Evolutionary conservation across 2,113 vertebrate species (phyloP), one percentile per base, ranked within the genome.

Genomic region (Halcyon senegalensis): DNA sequence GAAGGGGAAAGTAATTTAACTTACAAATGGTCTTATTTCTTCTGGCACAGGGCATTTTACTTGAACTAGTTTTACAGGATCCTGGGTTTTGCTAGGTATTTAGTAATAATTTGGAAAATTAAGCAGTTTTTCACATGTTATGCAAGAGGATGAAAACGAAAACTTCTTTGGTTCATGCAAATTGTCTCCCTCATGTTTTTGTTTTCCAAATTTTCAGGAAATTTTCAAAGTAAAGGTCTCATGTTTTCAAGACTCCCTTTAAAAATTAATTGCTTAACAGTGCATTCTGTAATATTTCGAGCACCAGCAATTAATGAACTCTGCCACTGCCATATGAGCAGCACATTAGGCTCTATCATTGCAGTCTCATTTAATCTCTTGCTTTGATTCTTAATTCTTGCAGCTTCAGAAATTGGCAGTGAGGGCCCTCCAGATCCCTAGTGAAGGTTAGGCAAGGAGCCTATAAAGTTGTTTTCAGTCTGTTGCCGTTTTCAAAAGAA

Each of bases 401-500:
- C 46, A 84, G 66, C 60, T 84, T 87, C 76, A 86, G 86, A 94
- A 92, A 84, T 0, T 41, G 76, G 68, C 63, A 84, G 43, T 56
- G 82, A 0, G 46, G 16, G 51, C 24, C 21, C 48, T 74, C 69
- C 56, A 74, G 24, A 77, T 86, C 44, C 63, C 75, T 9, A 17
- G 18, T 39, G 72, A 77, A 70, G 67, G 19, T 27, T 41, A 37
- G 37, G 58, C 46, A 87, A 55, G 48, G 70, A 69, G 20, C 35
- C 76, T 63, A 3, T 81, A 56, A 83, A 67, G 41, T 7, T 77
- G 59, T 75, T 68, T 92, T 85, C 94, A 98, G 98, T 98, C 97
- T 95, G 69, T 92, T 98, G 15, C 98, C 98, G 69, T 95, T 98
- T 95, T 99, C 98, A 84, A 99, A 96, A 59, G 98, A 98, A 12